Conservation (phyloP, 2,113 vertebrate species). For the Sapayoa aenigma region DNA sequence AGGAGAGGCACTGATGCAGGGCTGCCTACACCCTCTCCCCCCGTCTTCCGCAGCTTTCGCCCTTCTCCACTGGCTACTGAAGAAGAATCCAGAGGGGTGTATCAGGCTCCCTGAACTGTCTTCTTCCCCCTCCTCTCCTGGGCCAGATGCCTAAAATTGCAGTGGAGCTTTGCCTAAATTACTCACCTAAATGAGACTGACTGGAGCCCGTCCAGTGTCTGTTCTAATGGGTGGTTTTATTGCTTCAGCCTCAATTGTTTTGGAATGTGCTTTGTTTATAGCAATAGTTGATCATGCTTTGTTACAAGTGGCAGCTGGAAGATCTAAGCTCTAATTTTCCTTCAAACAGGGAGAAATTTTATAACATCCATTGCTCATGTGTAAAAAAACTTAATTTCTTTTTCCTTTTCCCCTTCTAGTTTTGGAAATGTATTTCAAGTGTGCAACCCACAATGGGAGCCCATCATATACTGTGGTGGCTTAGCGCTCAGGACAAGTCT, state of each 20-base stretch:
- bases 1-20: neutral
- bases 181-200: constrained; percentile 40
- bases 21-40: neutral
- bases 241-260: constrained; percentile 44
- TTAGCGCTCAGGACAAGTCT: neutral
- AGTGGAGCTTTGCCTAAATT: constrained; percentile 9
- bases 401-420: neutral
- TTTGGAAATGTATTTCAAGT: neutral
- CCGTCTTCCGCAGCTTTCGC: neutral
- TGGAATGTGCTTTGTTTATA: constrained; percentile 51
- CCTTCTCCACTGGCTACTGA: neutral
- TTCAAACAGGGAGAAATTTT: neutral
- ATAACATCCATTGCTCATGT: neutral
- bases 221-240: constrained; percentile 32
- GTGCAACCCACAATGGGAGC: neutral
- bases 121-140: neutral
- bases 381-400: neutral
- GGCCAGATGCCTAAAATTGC: constrained; percentile 3
- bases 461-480: neutral
- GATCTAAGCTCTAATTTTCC: constrained; percentile 28
- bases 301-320: constrained; percentile 43
- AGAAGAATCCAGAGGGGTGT: neutral
- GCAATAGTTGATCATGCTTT: constrained; percentile 46
- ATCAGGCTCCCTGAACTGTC: neutral
- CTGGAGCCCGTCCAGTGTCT: constrained; percentile 36